A percentile compares a stretch with the other conserved stretches of the same genome.
phyloP scores from a whole-genome alignment of 2,797 vertebrate genomes.

The Gymnopithys bicolor region DNA sequence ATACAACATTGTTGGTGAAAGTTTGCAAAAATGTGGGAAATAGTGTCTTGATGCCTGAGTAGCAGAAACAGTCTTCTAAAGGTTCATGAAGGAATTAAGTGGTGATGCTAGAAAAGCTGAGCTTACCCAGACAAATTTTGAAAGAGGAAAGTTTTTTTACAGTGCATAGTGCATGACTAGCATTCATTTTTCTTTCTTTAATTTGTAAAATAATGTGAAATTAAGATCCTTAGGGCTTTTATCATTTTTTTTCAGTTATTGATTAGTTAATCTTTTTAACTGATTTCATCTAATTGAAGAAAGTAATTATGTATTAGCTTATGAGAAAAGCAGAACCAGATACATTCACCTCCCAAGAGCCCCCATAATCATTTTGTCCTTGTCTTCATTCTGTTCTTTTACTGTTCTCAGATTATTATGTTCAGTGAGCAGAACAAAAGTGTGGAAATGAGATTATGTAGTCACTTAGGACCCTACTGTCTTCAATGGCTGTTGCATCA shows the following conservation, averaged over 20 bases:
- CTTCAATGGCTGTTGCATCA: neutral
- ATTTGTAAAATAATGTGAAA: neutral
- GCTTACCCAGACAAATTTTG: neutral
- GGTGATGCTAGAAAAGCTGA: neutral
- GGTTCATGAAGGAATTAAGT: neutral
- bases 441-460: neutral
- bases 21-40: neutral
- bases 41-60: neutral
- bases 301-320: neutral
- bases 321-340: neutral
- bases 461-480: neutral
- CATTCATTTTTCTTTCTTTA: neutral
- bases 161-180: neutral
- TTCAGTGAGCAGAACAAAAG: neutral
- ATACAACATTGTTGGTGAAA: neutral
- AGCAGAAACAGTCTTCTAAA: neutral
- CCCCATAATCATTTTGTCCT: slow-evolving; percentile 3
- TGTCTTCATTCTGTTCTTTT: neutral
- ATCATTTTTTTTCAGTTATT: neutral
- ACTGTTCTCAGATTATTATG: neutral
- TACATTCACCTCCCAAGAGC: neutral
- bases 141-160: neutral
- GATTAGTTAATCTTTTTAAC: slow-evolving; percentile 24
- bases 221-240: neutral
- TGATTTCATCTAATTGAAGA: slow-evolving; percentile 34